Conservation (phyloP, 53 echinoderm and acorn worm genomes). For the Holothuria leucospilota region DNA sequence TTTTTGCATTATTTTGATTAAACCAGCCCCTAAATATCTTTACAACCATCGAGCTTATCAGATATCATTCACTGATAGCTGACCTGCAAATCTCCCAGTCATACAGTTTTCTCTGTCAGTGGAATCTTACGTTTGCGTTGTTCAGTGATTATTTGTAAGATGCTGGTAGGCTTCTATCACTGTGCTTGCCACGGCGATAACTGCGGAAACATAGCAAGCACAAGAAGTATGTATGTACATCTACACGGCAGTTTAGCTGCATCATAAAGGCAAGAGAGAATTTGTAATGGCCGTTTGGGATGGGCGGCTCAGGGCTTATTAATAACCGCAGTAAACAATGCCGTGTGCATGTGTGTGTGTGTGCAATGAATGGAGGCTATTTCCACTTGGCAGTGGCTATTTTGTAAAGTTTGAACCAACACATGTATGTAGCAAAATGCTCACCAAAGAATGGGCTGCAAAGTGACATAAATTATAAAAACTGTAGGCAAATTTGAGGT, state of each 20-base stretch:
- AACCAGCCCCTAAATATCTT: no score
- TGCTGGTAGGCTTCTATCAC: no score
- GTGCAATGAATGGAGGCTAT: slow-evolving; percentile 13
- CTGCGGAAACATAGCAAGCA: no score
- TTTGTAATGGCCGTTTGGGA: slow-evolving; percentile 51
- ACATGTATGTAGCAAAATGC: neutral
- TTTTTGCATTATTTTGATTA: no score
- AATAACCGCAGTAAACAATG: slow-evolving; percentile 44
- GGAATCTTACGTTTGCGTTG: no score
- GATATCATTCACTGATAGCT: no score
- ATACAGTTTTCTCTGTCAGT: no score
- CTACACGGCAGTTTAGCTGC: slow-evolving; percentile 25
- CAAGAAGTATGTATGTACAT: no score
- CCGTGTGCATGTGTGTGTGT: neutral
- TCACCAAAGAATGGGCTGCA: slow-evolving; percentile 1
- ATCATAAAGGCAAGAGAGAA: slow-evolving; percentile 34
- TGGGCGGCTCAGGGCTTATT: slow-evolving; percentile 51
- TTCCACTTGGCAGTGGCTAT: slow-evolving; percentile 19
- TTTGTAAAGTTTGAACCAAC: neutral
- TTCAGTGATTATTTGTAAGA: no score
- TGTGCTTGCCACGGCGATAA: no score
- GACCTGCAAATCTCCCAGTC: no score
- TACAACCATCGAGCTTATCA: no score
- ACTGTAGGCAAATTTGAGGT: slow-evolving; percentile 13
- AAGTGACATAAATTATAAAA: slow-evolving; percentile 41